Percentiles rank a stretch among this genome's conserved stretches.
Evolutionary conservation across 2,113 vertebrate species (phyloP).

Genomic region (Anseranas semipalmata): DNA sequence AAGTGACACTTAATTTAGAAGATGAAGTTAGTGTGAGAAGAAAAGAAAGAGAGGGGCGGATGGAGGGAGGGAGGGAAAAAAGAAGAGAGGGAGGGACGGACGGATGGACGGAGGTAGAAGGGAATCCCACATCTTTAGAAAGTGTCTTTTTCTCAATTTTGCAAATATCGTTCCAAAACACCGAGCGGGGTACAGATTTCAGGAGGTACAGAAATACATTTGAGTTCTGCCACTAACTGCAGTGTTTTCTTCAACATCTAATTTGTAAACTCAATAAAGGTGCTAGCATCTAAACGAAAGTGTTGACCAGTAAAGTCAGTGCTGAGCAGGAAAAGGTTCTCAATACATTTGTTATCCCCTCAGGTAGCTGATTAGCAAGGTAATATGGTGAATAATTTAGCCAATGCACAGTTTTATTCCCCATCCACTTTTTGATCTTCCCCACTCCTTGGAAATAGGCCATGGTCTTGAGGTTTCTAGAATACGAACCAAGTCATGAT

Average conservation of each 20-base stretch:
- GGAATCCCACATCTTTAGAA: neutral
- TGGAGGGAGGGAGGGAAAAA: rapidly evolving
- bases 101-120: no score
- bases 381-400: neutral
- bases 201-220: neutral
- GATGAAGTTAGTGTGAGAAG: neutral
- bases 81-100: no score
- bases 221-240: neutral
- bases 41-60: neutral
- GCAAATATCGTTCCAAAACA: neutral
- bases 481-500: neutral
- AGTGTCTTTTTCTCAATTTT: neutral
- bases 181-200: neutral
- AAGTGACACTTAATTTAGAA: neutral
- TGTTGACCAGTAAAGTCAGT: neutral
- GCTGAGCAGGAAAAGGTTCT: neutral
- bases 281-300: neutral
- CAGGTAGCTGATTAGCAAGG: neutral
- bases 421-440: neutral
- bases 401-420: neutral
- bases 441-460: neutral
- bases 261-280: neutral
- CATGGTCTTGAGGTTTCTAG: neutral
- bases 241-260: neutral
- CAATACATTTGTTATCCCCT: neutral